phyloP scores from a whole-genome alignment of 2,888 invertebrate genomes.

The Himalopsyche japonica region DNA sequence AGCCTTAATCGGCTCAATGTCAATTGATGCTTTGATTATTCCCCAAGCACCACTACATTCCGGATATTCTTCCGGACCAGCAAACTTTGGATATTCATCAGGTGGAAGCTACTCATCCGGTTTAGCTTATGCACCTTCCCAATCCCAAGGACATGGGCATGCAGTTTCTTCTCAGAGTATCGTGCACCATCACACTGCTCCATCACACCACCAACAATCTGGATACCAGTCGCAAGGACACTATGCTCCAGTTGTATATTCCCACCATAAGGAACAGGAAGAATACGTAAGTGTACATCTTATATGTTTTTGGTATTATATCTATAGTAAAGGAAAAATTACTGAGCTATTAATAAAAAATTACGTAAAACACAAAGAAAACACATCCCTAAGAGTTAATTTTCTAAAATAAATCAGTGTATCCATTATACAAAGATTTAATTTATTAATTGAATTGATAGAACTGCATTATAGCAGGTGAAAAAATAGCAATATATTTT shows the following conservation, averaged over 20 bases:
- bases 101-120: background rate
- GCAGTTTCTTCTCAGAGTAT: constrained; percentile 52
- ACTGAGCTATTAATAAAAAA: no score
- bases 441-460: no score
- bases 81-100: background rate
- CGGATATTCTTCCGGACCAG: background rate
- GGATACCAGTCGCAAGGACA: background rate
- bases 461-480: no score
- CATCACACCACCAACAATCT: constrained; percentile 21
- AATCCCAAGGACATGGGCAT: constrained; percentile 49
- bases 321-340: no score
- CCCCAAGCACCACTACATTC: background rate
- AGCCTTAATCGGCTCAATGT: background rate
- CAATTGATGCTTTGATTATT: background rate
- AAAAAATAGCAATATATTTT: no score
- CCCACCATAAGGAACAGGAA: constrained; percentile 10
- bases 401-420: no score
- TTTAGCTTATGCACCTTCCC: background rate
- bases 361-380: no score
- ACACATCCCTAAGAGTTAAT: no score
- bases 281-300: background rate
- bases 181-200: constrained; percentile 49
- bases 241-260: background rate
- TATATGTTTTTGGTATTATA: background rate
- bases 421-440: no score